Percentiles rank a stretch among this genome's conserved stretches.
phyloP scores from a whole-genome alignment of 37 sponge, comb jelly and placozoan genomes.

The Agelas oroides region DNA sequence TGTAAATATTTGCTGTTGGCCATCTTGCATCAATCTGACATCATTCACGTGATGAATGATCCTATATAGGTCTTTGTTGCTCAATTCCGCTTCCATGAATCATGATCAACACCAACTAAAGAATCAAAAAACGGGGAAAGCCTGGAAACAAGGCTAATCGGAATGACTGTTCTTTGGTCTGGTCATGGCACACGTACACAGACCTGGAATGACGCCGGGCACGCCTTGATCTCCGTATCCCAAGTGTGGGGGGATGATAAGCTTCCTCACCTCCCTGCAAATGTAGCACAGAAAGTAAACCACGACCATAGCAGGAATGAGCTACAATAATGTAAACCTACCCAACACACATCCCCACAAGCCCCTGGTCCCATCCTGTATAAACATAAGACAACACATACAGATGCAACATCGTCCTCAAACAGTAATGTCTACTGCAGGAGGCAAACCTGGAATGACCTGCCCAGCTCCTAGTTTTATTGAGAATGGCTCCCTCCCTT shows the following conservation, averaged over 20 bases:
- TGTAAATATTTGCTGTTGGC: too few species aligned
- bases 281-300: neutral
- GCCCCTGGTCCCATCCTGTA: slow-evolving; percentile 85
- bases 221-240: slow-evolving; percentile 73
- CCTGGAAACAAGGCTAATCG: too few species aligned
- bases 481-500: slow-evolving; percentile 63
- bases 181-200: neutral
- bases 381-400: too few species aligned
- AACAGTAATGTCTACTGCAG: too few species aligned
- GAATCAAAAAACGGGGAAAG: too few species aligned
- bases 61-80: too few species aligned
- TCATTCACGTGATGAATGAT: too few species aligned
- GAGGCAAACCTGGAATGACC: slow-evolving; percentile 71
- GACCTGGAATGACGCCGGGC: slow-evolving; percentile 69
- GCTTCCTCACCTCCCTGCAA: slow-evolving; percentile 66
- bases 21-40: too few species aligned
- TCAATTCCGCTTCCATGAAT: too few species aligned
- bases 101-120: too few species aligned
- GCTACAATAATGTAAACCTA: slow-evolving; percentile 14
- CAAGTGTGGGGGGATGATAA: slow-evolving; percentile 76
- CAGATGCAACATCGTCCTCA: too few species aligned
- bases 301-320: neutral
- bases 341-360: slow-evolving; percentile 80
- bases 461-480: slow-evolving; percentile 62
- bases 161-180: too few species aligned